Conservation (phyloP, 2,888 invertebrate genomes). For the Marronus borbonicus region DNA sequence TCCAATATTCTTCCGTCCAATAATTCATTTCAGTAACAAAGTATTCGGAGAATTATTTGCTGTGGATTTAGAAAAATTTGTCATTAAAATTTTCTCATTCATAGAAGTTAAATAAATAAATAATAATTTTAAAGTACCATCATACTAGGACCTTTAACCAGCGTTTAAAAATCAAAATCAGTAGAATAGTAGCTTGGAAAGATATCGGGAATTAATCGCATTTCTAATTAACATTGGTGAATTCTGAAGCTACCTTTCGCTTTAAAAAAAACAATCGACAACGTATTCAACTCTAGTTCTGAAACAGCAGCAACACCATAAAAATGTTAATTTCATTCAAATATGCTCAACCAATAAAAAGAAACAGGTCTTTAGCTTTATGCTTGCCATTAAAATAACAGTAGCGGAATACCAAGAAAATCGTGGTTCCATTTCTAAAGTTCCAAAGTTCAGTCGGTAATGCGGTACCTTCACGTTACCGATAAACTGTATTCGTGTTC, state of each 20-base stretch:
- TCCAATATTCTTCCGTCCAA: no score
- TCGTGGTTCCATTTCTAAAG: conserved; percentile 39
- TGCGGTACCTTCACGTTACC: conserved; percentile 38
- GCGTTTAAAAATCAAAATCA: no score
- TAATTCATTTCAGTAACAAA: no score
- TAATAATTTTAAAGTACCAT: no score
- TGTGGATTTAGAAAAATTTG: no score
- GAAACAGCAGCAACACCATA: not conserved
- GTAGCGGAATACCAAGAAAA: conserved; percentile 28
- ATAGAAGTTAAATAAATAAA: no score
- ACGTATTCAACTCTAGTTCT: not conserved
- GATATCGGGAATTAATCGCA: not conserved
- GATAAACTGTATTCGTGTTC: conserved; percentile 63
- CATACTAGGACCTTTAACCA: no score
- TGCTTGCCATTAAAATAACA: conserved; percentile 38
- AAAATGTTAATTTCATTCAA: conserved; percentile 43
- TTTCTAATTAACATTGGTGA: no score
- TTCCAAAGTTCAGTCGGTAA: conserved; percentile 35
- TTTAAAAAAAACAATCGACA: conserved; percentile 17
- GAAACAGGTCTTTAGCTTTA: conserved; percentile 39
- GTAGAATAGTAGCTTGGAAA: no score
- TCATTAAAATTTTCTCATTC: no score
- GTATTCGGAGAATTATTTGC: no score
- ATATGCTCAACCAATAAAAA: conserved; percentile 2
- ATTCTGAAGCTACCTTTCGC: not conserved